Evolutionary conservation across 2,888 invertebrate species (phyloP), one percentile per base, ranked within the genome.

Genomic region (Sturmia bella): DNA sequence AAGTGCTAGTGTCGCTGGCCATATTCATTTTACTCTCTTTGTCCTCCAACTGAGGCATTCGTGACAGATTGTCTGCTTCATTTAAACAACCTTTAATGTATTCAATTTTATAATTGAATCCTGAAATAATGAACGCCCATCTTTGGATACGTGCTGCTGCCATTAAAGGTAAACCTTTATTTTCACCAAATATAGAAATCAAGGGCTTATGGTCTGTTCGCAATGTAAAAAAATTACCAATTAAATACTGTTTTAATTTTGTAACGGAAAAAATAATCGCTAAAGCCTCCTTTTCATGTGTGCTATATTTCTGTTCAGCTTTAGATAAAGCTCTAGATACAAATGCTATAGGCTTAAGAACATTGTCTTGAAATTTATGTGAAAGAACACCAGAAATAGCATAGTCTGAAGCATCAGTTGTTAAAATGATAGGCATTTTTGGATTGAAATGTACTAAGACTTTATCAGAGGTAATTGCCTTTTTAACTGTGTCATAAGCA

Each of bases 41-140:
- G 3, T 27, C 3, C 3, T 6, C 6, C n/a, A 6, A 21, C 43
- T 66, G 66, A 72, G 72, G 72, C 37, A 78, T 64, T 41, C 79
- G 37, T 12, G 73, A 79, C 24, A 79, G 66, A 54, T 56, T 72
- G 15, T 84, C 80, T 43, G 59, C 80, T 54, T 78, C 43, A 45
- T 84, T 57, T 15, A 57, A 41, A 2, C 41, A 4, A 39, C 69
- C 77, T 56, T 73, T 83, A n/a, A 80, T 50, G 50, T 83, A 69
- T 63, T 66, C 17, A 64, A 82, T 75, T 37, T 70, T 75, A 77
- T 59, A 32, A 61, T 59, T 76, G 41, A 78, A 85, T 73, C 43
- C 81, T 66, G n/a, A 89, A 13, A 79, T 50, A 3, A 79, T 59
- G 41, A 73, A 79, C 1, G 78, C 78, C 39, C 52, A 69, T 4